Evolutionary conservation across 2,888 invertebrate genomes (phyloP), one percentile per base, ranked within the genome.

Genomic region (Trissonchulus latispiculum): DNA sequence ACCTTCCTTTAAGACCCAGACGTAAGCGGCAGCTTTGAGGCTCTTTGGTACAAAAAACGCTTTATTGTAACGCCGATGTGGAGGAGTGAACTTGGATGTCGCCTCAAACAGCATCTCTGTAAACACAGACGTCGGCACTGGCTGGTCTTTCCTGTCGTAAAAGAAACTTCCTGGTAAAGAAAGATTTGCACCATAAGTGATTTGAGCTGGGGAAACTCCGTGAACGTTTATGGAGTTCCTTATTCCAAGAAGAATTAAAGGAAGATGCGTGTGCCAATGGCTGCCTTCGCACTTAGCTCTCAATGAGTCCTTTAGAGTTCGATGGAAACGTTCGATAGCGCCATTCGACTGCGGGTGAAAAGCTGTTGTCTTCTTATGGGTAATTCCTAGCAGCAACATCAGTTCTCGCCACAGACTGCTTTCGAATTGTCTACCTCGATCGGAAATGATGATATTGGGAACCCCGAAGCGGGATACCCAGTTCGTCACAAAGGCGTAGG

Each of bases 381-480:
- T 18, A 15, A 64, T 64, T 8, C 66, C 66, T 64, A 64, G 33
- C 29, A 32, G 66, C n/a, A 31, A 35, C 66, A 64, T 64, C 8
- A 64, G 66, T 29, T 8, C 66, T 31, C 29, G 33, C 66, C 66
- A 64, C 29, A 64, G 66, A 8, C 32, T 35, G 66, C 32, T 32
- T 29, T 64, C 66, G n/a, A 64, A 64, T n/a, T 64, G 66, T 64
- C 32, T 35, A 8, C 66, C 66, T 8, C 29, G 66, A 64, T 64
- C 66, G 29, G 66, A 64, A 15, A 64, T 64, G 32, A 64, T 32
- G 33, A 64, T n/a, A 64, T 35, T 31, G 33, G 66, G 66, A 29
- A 64, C 66, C 32, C 66, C 66, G n/a, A 64, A 64, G 33, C 66
- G 66, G 66, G 32, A 32, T 29, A 64, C 66, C 66, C 66, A 64